Conservation (phyloP, 2,113 vertebrate genomes). For the Dolichallabes microphthalmus region DNA sequence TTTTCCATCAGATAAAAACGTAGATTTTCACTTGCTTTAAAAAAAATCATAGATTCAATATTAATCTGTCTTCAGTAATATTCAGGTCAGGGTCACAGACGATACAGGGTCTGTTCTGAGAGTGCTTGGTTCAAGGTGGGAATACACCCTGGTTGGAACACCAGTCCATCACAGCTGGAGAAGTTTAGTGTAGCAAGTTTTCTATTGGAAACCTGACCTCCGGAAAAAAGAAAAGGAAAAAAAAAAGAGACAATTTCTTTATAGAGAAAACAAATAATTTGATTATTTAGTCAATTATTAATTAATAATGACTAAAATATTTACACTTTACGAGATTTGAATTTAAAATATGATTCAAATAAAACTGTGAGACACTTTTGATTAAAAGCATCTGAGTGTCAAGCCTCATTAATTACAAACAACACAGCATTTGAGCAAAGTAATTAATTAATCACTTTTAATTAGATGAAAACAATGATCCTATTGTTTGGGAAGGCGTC, state of each 20-base stretch:
- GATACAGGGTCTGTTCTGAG: neutral
- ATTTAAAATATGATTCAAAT: constrained; percentile 44
- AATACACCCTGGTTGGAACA: neutral
- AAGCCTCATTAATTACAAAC: constrained; percentile 69
- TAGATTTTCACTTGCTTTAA: neutral
- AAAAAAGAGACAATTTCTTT: neutral
- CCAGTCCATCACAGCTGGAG: no score
- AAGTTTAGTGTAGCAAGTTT: no score
- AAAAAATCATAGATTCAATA: neutral
- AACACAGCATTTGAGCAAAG: constrained; percentile 65
- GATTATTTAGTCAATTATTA: neutral
- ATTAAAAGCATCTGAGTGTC: constrained; percentile 57
- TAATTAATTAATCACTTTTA: constrained; percentile 78
- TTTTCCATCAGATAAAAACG: neutral
- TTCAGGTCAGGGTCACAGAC: neutral
- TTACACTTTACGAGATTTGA: neutral
- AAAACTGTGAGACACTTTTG: constrained; percentile 46
- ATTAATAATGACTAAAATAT: neutral
- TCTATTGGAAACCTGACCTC: neutral
- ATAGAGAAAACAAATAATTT: neutral
- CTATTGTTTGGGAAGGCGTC: constrained; percentile 72
- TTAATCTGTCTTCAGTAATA: neutral
- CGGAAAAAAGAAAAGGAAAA: no score
- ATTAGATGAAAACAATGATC: constrained; percentile 74
- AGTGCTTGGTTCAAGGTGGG: neutral